phyloP scores from a whole-genome alignment of 1,140 invertebrate species.

The Linepithema humile region DNA sequence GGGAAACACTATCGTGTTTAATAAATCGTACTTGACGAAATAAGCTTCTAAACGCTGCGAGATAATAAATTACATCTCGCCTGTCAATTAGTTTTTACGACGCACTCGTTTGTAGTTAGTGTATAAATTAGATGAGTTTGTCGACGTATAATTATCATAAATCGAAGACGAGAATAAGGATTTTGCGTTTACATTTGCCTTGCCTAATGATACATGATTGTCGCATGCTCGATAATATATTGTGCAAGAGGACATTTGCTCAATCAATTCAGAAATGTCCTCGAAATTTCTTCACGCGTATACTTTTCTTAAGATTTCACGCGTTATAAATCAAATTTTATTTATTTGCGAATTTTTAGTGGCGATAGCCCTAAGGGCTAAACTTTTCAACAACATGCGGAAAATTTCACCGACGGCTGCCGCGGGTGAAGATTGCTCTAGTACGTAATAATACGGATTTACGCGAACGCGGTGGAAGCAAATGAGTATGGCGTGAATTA shows the following conservation, averaged over 20 bases:
- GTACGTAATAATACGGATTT: slow-evolving; percentile 53
- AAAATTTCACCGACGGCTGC: slow-evolving; percentile 20
- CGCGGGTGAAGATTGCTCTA: slow-evolving; percentile 30
- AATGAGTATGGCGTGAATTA: slow-evolving; percentile 57
- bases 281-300: background rate
- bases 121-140: slow-evolving; percentile 50
- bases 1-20: background rate
- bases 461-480: slow-evolving; percentile 7
- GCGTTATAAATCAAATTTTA: background rate
- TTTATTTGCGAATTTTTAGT: background rate
- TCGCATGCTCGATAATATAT: slow-evolving; percentile 21
- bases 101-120: slow-evolving; percentile 28
- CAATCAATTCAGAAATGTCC: background rate
- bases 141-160: slow-evolving; percentile 23
- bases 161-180: slow-evolving; percentile 1
- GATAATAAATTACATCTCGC: slow-evolving; percentile 50
- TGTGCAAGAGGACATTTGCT: background rate
- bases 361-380: background rate
- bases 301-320: background rate
- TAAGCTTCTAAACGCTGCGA: slow-evolving; percentile 35
- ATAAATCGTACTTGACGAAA: slow-evolving; percentile 40
- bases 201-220: slow-evolving; percentile 6
- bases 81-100: slow-evolving; percentile 54
- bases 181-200: background rate
- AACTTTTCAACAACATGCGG: slow-evolving; percentile 30